Conservation (phyloP, 2,113 vertebrate species). For the Calonectris borealis region DNA sequence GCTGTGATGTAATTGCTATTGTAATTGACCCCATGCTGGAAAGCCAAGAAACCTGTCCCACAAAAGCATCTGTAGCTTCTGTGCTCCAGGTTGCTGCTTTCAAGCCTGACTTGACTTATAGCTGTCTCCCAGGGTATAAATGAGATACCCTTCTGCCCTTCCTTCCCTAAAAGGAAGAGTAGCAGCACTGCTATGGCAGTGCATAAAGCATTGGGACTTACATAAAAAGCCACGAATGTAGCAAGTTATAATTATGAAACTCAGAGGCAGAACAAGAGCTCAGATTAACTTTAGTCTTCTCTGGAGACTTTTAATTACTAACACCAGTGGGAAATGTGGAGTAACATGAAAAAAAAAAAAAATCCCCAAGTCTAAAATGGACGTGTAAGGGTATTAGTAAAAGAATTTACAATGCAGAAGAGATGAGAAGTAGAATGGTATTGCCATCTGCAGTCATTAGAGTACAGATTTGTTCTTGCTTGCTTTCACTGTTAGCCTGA, state of each 20-base stretch:
- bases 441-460: constrained; percentile 62
- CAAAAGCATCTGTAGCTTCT: neutral
- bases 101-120: neutral
- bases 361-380: neutral
- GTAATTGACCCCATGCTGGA: constrained; percentile 7
- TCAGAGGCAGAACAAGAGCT: constrained; percentile 34
- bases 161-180: neutral
- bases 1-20: neutral
- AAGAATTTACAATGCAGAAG: constrained; percentile 27
- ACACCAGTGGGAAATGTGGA: neutral
- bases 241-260: constrained; percentile 32
- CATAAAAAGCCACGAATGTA: neutral
- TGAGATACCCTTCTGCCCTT: neutral
- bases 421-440: constrained; percentile 32
- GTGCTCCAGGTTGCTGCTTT: neutral
- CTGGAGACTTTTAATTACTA: constrained; percentile 37
- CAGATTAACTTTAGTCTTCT: constrained; percentile 36
- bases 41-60: constrained; percentile 1
- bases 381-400: constrained; percentile 33
- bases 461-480: constrained; percentile 26
- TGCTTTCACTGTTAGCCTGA: constrained; percentile 45
- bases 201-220: neutral
- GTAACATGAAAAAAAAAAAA: neutral
- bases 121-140: neutral
- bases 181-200: neutral